phyloP scores from a whole-genome alignment of 2,797 vertebrate species.

The Syngnathus rostellatus region DNA sequence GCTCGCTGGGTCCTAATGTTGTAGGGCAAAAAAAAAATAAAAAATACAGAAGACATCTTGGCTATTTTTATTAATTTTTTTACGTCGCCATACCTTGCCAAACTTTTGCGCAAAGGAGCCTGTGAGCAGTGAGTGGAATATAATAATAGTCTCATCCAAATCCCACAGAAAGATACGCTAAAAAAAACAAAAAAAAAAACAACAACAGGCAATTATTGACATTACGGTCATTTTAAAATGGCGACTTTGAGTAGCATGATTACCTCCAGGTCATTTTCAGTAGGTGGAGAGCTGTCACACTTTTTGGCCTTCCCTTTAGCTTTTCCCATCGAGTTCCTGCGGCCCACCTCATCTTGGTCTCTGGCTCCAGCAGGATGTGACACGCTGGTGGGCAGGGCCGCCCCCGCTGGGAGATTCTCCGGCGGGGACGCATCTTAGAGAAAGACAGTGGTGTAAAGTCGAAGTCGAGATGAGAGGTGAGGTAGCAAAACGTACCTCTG shows the following conservation, averaged over 20 bases:
- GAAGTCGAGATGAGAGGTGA: neutral
- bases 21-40: neutral
- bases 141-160: conserved; percentile 97
- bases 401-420: conserved; percentile 65
- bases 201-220: neutral
- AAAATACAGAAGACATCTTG: neutral
- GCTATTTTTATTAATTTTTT: neutral
- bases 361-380: conserved; percentile 67
- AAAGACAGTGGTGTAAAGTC: neutral
- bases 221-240: neutral
- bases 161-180: conserved; percentile 96
- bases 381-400: conserved; percentile 50
- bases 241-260: neutral
- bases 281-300: conserved; percentile 69
- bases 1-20: conserved; percentile 81
- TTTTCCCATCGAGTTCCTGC: conserved; percentile 83
- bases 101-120: conserved; percentile 96
- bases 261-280: conserved; percentile 90
- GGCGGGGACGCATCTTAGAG: conserved; percentile 59
- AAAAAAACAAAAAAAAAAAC: conserved; percentile 29
- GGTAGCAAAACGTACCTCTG: conserved; percentile 61
- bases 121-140: conserved; percentile 97
- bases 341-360: conserved; percentile 81
- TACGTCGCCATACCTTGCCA: conserved; percentile 76
- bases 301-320: conserved; percentile 91